A percentile compares a stretch with the other conserved stretches of the same genome.
These are phyloP conservation scores for Chrysogorgia sp. DNA, from an alignment of 92 coral and sea anemone genomes.

Conservation along the genomic window DNA sequence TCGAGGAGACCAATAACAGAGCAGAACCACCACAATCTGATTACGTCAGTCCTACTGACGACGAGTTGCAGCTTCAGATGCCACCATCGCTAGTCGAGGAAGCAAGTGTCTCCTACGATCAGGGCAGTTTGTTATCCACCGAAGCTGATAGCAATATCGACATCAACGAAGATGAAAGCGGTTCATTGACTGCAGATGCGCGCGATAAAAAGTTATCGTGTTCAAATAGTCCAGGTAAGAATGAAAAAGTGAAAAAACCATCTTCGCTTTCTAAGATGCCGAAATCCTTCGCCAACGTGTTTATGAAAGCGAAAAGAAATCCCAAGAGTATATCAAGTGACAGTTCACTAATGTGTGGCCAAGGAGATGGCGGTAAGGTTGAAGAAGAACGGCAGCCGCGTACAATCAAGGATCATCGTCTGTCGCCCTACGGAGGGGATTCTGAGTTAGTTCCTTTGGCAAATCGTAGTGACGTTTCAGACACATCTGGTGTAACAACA, in stretches of 20 bases:
- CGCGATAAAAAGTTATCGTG: not conserved
- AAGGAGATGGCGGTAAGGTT: conserved; percentile 2
- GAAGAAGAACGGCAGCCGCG: not conserved
- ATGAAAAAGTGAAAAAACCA: conserved; percentile 9
- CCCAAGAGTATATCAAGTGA: conserved; percentile 16
- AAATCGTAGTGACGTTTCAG: conserved; percentile 27
- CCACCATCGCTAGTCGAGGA: not conserved
- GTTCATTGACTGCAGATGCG: conserved; percentile 36
- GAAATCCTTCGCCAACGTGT: conserved; percentile 10
- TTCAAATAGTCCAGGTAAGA: not conserved
- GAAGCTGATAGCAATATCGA: conserved; percentile 11
- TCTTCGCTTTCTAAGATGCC: conserved; percentile 37
- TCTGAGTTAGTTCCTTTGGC: conserved; percentile 18
- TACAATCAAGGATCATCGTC: not conserved
- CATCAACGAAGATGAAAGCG: conserved; percentile 30
- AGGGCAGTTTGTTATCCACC: not conserved
- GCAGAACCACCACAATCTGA: not conserved
- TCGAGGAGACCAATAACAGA: not conserved
- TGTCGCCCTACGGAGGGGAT: not conserved
- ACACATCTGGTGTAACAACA: conserved; percentile 29
- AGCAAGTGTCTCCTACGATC: conserved; percentile 7
- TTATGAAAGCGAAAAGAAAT: conserved; percentile 30
- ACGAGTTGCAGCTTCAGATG: not conserved
- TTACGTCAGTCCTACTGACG: conserved; percentile 17
- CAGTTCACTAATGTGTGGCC: conserved; percentile 31